Conservation (phyloP, 2,888 invertebrate species). For the Tolmerus cingulatus region DNA sequence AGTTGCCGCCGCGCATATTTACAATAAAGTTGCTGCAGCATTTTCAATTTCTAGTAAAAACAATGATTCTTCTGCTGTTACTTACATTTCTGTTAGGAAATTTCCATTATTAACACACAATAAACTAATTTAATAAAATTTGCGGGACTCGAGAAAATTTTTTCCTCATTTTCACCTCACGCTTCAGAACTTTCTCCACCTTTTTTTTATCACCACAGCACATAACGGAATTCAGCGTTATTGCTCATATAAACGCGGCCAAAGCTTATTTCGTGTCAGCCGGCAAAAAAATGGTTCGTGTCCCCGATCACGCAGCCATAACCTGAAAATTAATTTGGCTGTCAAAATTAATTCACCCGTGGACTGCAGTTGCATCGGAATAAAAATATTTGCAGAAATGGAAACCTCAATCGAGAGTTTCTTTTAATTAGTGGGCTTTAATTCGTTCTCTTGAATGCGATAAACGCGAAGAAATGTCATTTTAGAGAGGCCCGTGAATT, state of each 20-base stretch:
- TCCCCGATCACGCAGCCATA: not conserved
- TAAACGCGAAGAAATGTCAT: not conserved
- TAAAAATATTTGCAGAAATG: not conserved
- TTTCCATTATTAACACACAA: too few relatives aligned
- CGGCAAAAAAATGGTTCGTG: not conserved
- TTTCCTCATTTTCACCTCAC: too few relatives aligned
- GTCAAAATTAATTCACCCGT: not conserved
- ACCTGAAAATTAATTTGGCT: not conserved
- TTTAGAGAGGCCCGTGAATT: not conserved
- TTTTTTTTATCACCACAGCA: not conserved
- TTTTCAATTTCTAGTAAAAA: too few relatives aligned
- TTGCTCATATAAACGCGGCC: not conserved
- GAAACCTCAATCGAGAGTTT: not conserved
- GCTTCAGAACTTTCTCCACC: not conserved
- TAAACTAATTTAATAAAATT: not conserved
- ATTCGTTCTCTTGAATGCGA: not conserved
- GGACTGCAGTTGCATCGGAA: not conserved
- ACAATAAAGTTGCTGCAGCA: too few relatives aligned
- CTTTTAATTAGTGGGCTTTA: not conserved
- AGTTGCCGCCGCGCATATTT: too few relatives aligned
- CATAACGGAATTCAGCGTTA: not conserved
- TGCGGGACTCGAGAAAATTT: not conserved
- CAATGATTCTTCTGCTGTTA: too few relatives aligned
- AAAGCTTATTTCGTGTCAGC: not conserved
- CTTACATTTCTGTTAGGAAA: too few relatives aligned